Percentiles rank a stretch among this genome's conserved stretches.
Conservation (phyloP, 2,797 vertebrate species). For the Lutjanus campechanus region DNA sequence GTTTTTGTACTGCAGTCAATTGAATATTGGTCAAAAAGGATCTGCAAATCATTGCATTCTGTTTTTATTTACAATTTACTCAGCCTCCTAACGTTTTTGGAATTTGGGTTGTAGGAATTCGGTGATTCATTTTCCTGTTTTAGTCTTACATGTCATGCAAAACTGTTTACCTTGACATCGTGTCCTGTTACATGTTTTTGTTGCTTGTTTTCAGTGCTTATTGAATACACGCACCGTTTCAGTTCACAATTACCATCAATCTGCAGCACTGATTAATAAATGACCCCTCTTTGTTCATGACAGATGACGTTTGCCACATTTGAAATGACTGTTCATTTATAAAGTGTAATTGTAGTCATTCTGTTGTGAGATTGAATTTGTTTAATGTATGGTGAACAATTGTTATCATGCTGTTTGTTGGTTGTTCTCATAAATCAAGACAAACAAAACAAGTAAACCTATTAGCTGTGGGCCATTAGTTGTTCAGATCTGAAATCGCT, state of each 20-base stretch:
- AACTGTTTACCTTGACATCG: constrained; percentile 12
- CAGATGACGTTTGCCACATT: constrained; percentile 27
- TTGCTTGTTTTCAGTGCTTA: background rate
- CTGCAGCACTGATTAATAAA: constrained; percentile 16
- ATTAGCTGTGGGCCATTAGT: constrained; percentile 57
- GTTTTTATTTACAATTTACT: no score
- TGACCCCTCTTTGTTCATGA: constrained; percentile 18
- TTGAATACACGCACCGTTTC: constrained; percentile 9
- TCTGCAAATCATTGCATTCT: no score
- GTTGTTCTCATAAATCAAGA: constrained; percentile 46
- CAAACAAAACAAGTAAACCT: constrained; percentile 51
- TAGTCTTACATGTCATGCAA: constrained; percentile 8
- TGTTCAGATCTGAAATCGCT: constrained; percentile 37
- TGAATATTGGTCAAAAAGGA: no score
- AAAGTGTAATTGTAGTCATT: constrained; percentile 39
- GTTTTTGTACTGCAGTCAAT: no score
- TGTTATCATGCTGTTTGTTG: constrained; percentile 41
- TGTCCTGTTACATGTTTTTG: constrained; percentile 2
- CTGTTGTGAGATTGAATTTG: constrained; percentile 49
- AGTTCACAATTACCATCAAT: constrained; percentile 19
- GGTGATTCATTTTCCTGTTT: constrained; percentile 3
- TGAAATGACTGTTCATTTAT: constrained; percentile 47
- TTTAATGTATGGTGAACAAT: constrained; percentile 35
- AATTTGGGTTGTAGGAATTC: background rate
- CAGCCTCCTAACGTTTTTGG: no score